Evolutionary conservation across 2,888 invertebrate species (phyloP), one percentile per base, ranked within the genome.

Genomic region (Creontiades dilutus): DNA sequence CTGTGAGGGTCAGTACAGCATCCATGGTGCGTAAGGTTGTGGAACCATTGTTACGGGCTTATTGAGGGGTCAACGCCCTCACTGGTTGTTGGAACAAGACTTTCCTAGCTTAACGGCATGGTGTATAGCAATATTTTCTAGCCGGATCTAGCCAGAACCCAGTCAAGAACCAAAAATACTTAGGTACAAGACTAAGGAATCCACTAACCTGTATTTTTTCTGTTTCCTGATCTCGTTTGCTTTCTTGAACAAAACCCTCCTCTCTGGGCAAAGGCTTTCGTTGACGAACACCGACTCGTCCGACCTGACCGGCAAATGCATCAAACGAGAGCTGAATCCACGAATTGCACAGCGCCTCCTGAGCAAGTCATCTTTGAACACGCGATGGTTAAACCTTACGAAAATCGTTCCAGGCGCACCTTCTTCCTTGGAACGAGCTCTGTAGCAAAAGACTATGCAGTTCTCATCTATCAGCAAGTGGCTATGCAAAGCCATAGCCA

Each of bases 181-280:
- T 37, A 37, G 37, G n/a, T n/a, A n/a, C n/a, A 37, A 37, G 37
- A 7, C 37, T 37, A 37, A 37, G 37, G 37, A 37, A 57, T 46
- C 28, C 19, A n/a, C 78, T 46, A 16, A 78, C 78, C 78, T 47
- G 47, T 85, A 85, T 37, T 85, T 37, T 47, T 86, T 75, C 75
- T 75, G 82, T 23, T 48, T 82, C 46, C 86, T 46, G 1, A 86
- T 55, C 68, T 86, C 86, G 48, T 86, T 86, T n/a, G 86, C 48
- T 47, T 86, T 86, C 28, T 61, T 75, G 75, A 86, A 86, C 19
- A 86, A 19, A 28, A 86, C 86, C 23, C 86, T 28, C 75, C 75
- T 68, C 48, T 86, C 86, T 19, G 86, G 86, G 47, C 86, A 86
- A n/a, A 86, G 86, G 19, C 86, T 86, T 23, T 86, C 86, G 48